Conservation (phyloP, 2,888 invertebrate species). For the Pristionchus fissidentatus region DNA sequence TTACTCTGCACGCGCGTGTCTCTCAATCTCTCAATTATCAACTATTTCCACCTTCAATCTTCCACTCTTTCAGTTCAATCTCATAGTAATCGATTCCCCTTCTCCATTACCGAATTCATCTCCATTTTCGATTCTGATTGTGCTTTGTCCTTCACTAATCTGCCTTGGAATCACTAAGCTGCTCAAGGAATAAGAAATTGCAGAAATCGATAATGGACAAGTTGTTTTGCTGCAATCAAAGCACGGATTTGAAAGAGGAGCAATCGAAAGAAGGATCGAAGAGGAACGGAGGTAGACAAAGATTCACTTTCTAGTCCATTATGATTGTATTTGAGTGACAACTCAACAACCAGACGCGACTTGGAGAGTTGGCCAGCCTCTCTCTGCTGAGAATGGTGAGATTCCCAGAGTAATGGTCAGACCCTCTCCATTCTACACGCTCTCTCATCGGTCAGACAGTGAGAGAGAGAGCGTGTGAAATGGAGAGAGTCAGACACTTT, state of each 20-base stretch:
- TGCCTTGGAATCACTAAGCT: too few relatives aligned
- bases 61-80: background rate
- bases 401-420: background rate
- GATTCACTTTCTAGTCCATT: background rate
- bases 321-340: background rate
- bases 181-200: too few relatives aligned
- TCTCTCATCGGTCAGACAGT: background rate
- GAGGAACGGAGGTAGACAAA: slow-evolving; percentile 4
- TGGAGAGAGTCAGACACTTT: too few relatives aligned
- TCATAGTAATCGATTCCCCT: background rate
- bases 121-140: background rate
- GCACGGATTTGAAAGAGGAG: background rate
- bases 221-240: slow-evolving; percentile 7
- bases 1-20: background rate
- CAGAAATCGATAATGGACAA: too few relatives aligned
- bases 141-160: background rate
- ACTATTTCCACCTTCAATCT: background rate
- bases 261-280: background rate
- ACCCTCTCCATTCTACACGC: too few relatives aligned
- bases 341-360: slow-evolving; percentile 4
- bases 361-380: background rate
- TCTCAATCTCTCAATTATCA: slow-evolving; percentile 11
- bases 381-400: slow-evolving; percentile 23
- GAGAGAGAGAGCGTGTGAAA: background rate
- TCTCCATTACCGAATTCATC: background rate